phyloP scores from a whole-genome alignment of 2,113 vertebrate genomes.

The Eidolon helvum region DNA sequence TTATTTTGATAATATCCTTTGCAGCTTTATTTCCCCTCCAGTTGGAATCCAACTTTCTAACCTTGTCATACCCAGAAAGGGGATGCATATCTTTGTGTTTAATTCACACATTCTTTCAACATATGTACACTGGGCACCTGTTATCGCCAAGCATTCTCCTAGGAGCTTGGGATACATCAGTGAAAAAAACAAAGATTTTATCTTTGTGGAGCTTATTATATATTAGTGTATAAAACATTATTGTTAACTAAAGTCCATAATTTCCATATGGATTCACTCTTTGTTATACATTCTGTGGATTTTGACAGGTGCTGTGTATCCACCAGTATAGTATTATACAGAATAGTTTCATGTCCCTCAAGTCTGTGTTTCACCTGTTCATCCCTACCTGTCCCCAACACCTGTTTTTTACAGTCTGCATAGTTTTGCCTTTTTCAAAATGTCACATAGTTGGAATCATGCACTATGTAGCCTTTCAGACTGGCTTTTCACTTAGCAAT shows the following conservation, averaged over 20 bases:
- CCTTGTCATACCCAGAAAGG: not conserved
- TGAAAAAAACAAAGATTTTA: not conserved
- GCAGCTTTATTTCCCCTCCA: not conserved
- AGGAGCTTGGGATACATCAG: not conserved
- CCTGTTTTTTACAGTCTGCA: not conserved
- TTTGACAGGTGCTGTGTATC: not conserved
- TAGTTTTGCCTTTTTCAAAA: not conserved
- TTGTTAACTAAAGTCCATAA: not conserved
- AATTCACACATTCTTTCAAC: not conserved
- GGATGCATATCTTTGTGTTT: not conserved
- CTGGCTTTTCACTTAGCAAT: not conserved
- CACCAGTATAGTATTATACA: not conserved
- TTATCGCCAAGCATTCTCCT: too few species aligned
- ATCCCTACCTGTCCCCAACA: not conserved
- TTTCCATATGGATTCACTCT: not conserved
- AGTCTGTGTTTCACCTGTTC: not conserved
- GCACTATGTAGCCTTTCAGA: not conserved
- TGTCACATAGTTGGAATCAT: not conserved
- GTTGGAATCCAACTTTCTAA: not conserved
- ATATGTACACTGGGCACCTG: too few species aligned
- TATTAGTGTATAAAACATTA: not conserved
- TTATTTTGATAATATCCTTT: not conserved
- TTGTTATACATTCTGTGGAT: not conserved
- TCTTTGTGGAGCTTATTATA: not conserved
- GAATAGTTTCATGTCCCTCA: not conserved